Base-by-base conservation (phyloP, 2,113 vertebrate species). In the Neolamprologus sp. region DNA sequence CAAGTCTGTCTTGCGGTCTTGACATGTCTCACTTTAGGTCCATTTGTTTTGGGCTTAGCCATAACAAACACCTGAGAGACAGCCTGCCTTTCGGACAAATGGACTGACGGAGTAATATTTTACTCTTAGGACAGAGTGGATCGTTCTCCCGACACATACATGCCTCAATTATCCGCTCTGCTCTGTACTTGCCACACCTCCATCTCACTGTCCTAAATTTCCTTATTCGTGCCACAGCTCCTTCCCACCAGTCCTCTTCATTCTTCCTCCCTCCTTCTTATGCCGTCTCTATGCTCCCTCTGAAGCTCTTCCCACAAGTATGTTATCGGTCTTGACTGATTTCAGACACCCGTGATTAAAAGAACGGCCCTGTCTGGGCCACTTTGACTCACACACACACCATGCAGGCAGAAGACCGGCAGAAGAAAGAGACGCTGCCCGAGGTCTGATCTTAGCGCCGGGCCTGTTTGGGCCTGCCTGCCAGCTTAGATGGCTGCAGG, bases 341-440 rank as follows among this genome's bases (percentile, higher is more conserved):
- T 90, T 42, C 63, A 89, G 84, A 60, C 78, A 63, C 37, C 26
- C 82, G 75, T 90, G 91, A 95, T 92, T 93, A 92, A 88, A 92
- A 90, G 83, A 91, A 12, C 2, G 47, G 83, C 82, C 82, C 81
- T 40, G 82, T 85, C 81, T 87, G 73, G 33, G 49, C 79, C 40
- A 73, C 73, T 80, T 57, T 11, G 21, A 85, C 82, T 81, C 75
- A 79, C 68, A 83, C 19, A 13, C 85, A 58, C 68, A 47, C 13
- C 26, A 83, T 63, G 73, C 37, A 51, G 55, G 90, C 23, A 84
- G 53, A 73, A 26, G 80, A 89, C 63, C 12, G 7, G 14, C 49
- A 87, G 80, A 92, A 86, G 82, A 91, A 75, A 26, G 60, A 80
- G 84, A 80, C 21, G 26, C 84, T 73, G 78, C 79, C 87, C 71